Evolutionary conservation across 1,140 invertebrate genomes (phyloP).

Genomic region (Saccostrea cuccullata): DNA sequence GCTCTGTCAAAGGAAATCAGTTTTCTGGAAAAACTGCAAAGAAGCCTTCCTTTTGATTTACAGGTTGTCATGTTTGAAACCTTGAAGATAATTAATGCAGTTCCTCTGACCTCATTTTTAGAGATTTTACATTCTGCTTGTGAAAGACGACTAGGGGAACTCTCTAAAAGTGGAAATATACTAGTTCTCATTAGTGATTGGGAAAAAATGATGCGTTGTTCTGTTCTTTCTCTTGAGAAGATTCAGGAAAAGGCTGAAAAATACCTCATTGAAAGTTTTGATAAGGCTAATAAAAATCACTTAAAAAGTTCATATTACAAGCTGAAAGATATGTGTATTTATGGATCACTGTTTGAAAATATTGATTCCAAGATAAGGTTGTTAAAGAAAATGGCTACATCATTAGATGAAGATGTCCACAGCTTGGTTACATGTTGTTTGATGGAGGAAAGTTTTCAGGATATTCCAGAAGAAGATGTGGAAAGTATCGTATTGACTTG

Average conservation of each 20-base stretch:
- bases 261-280: background rate
- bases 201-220: background rate
- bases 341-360: background rate
- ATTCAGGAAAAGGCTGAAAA: background rate
- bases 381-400: background rate
- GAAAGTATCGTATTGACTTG: background rate
- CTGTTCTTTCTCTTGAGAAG: background rate
- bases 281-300: background rate
- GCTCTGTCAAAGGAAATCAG: background rate
- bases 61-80: background rate
- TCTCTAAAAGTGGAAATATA: background rate
- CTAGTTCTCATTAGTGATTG: background rate
- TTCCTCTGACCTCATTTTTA: background rate
- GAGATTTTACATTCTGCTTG: background rate
- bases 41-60: background rate
- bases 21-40: slow-evolving; percentile 27
- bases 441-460: background rate
- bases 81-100: background rate
- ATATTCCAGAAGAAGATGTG: background rate
- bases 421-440: background rate
- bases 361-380: background rate
- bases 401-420: background rate
- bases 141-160: background rate
- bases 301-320: background rate
- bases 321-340: background rate